phyloP scores from a whole-genome alignment of 1,140 invertebrate genomes.

The Venustaconcha ellipsiformis region DNA sequence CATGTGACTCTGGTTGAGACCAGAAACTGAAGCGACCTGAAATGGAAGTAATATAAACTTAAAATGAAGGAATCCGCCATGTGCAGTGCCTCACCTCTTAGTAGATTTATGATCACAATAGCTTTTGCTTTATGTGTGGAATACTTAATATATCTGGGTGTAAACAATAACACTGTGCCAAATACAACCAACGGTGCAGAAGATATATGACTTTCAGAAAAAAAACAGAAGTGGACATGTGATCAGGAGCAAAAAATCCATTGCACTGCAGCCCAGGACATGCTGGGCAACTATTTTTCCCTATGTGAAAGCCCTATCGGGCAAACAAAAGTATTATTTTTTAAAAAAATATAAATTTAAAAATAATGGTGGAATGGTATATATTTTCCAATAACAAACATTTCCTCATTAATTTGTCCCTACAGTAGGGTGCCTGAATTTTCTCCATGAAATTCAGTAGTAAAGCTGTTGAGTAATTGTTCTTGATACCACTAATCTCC shows the following conservation, averaged over 20 bases:
- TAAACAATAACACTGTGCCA: background rate
- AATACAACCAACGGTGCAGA: background rate
- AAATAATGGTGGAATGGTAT: no score
- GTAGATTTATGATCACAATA: background rate
- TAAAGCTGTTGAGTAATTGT: no score
- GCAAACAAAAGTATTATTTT: no score
- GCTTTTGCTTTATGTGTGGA: background rate
- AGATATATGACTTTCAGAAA: background rate
- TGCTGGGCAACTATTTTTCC: no score
- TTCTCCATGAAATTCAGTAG: no score
- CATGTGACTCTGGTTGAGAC: slow-evolving; percentile 78
- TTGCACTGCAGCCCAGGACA: no score
- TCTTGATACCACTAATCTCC: no score
- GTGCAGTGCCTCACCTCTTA: background rate
- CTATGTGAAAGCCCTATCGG: no score
- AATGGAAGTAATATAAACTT: slow-evolving; percentile 50
- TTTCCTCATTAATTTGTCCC: no score
- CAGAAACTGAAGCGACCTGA: slow-evolving; percentile 97
- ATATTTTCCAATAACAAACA: no score
- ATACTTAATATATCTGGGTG: background rate
- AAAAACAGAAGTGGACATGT: background rate
- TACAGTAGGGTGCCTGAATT: no score
- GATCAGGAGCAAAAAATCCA: background rate
- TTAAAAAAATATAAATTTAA: no score
- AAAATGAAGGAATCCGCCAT: background rate